Evolutionary conservation across 2,888 invertebrate genomes (phyloP).

Genomic region (Monochamus alternatus): DNA sequence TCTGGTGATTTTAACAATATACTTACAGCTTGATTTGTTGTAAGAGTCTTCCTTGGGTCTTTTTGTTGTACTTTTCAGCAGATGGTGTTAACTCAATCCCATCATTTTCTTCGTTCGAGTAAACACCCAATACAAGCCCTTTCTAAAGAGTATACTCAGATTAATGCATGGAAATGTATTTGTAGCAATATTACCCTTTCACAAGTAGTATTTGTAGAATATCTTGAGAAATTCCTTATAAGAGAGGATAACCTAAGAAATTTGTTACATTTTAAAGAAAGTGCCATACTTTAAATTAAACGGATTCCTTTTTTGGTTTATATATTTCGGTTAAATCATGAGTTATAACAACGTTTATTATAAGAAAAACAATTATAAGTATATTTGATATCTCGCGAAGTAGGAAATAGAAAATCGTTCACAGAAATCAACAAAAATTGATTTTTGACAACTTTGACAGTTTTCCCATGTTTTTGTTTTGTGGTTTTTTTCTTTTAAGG

Average conservation of each 20-base stretch:
- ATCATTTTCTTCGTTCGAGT: slow-evolving; percentile 69
- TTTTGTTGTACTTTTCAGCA: slow-evolving; percentile 71
- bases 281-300: slow-evolving; percentile 43
- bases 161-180: slow-evolving; percentile 6
- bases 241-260: slow-evolving; percentile 62
- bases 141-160: slow-evolving; percentile 65
- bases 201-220: slow-evolving; percentile 46
- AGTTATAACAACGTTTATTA: neutral
- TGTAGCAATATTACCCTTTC: slow-evolving; percentile 51
- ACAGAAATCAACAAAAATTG: neutral
- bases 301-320: slow-evolving; percentile 7
- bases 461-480: no score
- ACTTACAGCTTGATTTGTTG: slow-evolving; percentile 74
- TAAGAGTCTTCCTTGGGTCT: slow-evolving; percentile 70
- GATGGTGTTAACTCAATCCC: slow-evolving; percentile 70
- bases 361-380: neutral
- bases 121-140: slow-evolving; percentile 74
- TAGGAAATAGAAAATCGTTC: neutral
- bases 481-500: no score
- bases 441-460: neutral
- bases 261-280: slow-evolving; percentile 53
- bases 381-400: neutral
- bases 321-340: neutral
- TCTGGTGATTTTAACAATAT: neutral
- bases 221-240: slow-evolving; percentile 51